Evolutionary conservation across 2,888 invertebrate genomes (phyloP), one percentile per base, ranked within the genome.

Genomic region (Clivina fossor): DNA sequence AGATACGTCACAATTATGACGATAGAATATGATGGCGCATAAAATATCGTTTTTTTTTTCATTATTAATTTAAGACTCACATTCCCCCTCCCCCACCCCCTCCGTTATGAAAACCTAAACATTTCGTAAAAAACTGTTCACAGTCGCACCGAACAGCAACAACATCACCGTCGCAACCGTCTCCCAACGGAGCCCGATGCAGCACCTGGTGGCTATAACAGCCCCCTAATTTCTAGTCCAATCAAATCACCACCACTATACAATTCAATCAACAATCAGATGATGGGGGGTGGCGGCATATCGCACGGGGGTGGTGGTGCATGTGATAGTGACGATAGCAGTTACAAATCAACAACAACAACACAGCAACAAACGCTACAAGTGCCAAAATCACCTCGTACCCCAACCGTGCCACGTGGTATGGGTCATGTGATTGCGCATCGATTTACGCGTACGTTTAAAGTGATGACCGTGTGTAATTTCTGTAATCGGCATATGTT

Each of bases 371-470:
- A n/a, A n/a, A n/a, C n/a, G n/a, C 71, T 81, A 30, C 78, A 78
- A 72, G 80, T 80, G 63, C 82, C 85, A 62, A 82, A 82, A 68
- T 85, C 85, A 49, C 74, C 73, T 2, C 68, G 71, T 40, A 73
- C 72, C 3, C 72, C 73, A 3, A 68, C 67, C 0, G 69, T 89
- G 46, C 79, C 81, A n/a, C 76, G 87, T 38, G 82, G 82, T 41
- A 93, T 93, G 92, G 90, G 88, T 58, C 89, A 93, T 74, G 86
- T 87, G 73, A 93, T 93, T 69, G 85, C 89, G 63, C 94, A 94
- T 77, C 85, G 93, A 57, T 94, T 94, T 76, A 85, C 86, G 53
- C 93, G 90, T 78, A 88, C 86, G 24, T 88, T 92, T 76, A 92
- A 90, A 75, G 83, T 91, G 79, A 87, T 90, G 74, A 87, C 91